Base-by-base conservation (phyloP, 2,888 invertebrate genomes). In the Ichneumoninae sp. region DNA sequence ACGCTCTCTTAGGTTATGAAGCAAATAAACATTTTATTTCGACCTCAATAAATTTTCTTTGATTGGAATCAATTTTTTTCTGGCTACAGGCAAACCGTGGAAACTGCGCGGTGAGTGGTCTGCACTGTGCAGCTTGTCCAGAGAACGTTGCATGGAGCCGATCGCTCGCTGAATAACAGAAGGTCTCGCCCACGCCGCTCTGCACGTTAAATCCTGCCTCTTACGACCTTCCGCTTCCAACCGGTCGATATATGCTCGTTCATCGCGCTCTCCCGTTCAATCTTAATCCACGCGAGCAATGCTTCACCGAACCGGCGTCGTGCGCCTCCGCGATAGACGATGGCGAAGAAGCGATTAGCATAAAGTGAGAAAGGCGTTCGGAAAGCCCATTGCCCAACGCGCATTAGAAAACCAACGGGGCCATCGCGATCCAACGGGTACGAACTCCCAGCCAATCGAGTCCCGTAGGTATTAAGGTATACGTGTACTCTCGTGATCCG, bases 301-400 rank as follows among this genome's bases (percentile, higher is more conserved):
- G 7, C 30, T 52, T 75, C 36, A 52, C 33, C 44, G 22, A 22
- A 60, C 22, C 26, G n/a, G 33, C 40, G 65, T 22, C 26, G 22
- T 60, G n/a, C 33, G 66, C 50, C 52, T 52, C 8, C 52, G 66
- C 22, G 26, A 26, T 79, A 40, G 62, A 70, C 50, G 70, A 62
- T 71, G 30, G 22, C n/a, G 19, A 87, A 88, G 88, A 89, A 88
- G 85, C 89, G 90, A 91, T 91, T 91, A 90, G 89, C 91, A 90
- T 91, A 90, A 90, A 89, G 88, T 88, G 89, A 88, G 72, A 62
- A 62, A 62, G 86, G 82, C 86, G 84, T 82, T 86, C 85, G 84
- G 16, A 87, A 88, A 83, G 44, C 44, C 84, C 84, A 85, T 89
- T 69, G 72, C 74, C 86, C 87, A 88, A 88, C 86, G 86, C 84